A percentile compares a stretch with the other conserved stretches of the same genome.
Evolutionary conservation across 2,797 vertebrate species (phyloP).

Genomic region (Lateolabrax maculatus): DNA sequence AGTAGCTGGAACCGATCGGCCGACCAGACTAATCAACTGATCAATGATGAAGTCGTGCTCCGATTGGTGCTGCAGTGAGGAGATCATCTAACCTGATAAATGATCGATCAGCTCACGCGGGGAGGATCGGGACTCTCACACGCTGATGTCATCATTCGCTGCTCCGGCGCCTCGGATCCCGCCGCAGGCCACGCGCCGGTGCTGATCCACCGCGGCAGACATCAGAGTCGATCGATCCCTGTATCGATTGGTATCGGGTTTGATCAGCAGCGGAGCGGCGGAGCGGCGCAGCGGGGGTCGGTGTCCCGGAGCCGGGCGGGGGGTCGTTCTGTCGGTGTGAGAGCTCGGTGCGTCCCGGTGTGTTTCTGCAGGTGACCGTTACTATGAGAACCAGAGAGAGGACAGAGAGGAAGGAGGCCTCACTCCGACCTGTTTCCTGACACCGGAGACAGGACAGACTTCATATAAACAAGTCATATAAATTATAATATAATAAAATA

Average conservation of each 20-base stretch:
- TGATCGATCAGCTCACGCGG: constrained; percentile 68
- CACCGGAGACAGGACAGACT: not conserved
- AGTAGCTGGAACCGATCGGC: not conserved
- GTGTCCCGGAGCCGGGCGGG: not conserved
- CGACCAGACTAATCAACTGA: not conserved
- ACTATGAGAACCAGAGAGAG: constrained; percentile 62
- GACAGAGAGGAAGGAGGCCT: not conserved
- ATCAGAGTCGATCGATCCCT: constrained; percentile 38
- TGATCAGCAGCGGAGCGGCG: not conserved
- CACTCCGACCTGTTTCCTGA: constrained; percentile 24
- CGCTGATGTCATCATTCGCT: constrained; percentile 71
- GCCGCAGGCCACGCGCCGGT: constrained; percentile 61
- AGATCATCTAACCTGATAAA: constrained; percentile 53
- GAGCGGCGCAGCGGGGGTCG: too few species aligned
- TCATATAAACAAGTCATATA: not conserved
- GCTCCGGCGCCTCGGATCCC: constrained; percentile 40
- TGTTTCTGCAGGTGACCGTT: constrained; percentile 77
- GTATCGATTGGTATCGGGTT: constrained; percentile 37
- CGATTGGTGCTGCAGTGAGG: not conserved
- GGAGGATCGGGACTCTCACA: constrained; percentile 51
- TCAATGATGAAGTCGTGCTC: not conserved
- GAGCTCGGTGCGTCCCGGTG: constrained; percentile 57
- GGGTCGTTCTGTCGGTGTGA: not conserved
- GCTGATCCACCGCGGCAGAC: constrained; percentile 20
- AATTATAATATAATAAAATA: too few species aligned